Evolutionary conservation across 2,888 invertebrate genomes (phyloP).

Genomic region (Tetranychus truncatus): DNA sequence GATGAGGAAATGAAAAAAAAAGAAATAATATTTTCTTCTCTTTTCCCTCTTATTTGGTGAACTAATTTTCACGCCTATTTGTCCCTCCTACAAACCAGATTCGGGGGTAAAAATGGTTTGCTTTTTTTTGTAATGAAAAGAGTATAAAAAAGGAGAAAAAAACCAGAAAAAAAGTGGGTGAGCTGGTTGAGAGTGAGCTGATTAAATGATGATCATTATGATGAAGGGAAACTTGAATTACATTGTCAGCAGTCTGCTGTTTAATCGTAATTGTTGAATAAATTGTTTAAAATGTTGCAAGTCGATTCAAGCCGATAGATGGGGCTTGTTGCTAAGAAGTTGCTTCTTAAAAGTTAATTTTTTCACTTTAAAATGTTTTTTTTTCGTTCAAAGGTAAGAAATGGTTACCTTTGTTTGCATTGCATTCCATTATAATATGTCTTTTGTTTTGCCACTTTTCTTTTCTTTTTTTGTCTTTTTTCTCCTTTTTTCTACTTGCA

Average conservation of each 20-base stretch:
- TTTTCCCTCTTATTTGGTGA: conserved; percentile 3
- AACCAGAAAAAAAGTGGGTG: conserved; percentile 3
- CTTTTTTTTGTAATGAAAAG: neutral
- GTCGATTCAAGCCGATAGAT: neutral
- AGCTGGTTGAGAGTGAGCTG: neutral
- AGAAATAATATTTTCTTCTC: neutral
- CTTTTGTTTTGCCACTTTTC: too few species aligned
- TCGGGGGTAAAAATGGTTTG: neutral
- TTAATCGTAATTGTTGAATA: too few species aligned
- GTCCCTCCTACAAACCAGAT: conserved; percentile 7
- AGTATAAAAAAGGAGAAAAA: neutral
- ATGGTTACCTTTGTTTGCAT: too few species aligned
- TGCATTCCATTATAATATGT: too few species aligned
- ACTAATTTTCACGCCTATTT: neutral
- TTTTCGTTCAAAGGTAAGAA: too few species aligned
- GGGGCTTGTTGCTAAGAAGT: neutral
- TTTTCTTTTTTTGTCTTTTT: too few species aligned
- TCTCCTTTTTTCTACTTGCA: too few species aligned
- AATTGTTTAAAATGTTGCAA: too few species aligned
- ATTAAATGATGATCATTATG: neutral
- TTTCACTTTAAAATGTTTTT: too few species aligned
- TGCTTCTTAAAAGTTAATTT: too few species aligned
- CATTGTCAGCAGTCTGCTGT: neutral
- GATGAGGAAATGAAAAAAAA: neutral
- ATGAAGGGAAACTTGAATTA: neutral